Percentiles rank a stretch among this genome's conserved stretches.
These are phyloP conservation scores for Epinephelus malabaricus DNA, from an alignment of 2,797 vertebrate species.

Conservation along the genomic window DNA sequence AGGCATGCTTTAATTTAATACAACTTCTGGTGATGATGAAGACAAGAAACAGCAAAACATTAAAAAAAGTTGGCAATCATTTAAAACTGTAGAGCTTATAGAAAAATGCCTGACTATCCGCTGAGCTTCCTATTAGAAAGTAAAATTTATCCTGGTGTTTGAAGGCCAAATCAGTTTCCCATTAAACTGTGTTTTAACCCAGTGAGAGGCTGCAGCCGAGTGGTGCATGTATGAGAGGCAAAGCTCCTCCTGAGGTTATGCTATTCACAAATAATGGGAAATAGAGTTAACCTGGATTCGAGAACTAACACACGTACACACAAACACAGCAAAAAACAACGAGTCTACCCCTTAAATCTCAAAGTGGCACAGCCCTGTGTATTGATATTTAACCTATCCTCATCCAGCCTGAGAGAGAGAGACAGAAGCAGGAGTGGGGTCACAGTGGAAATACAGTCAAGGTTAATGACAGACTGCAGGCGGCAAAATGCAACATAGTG, in stretches of 20 bases:
- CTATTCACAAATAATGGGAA: constrained; percentile 6
- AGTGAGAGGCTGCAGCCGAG: neutral
- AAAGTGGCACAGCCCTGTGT: constrained; percentile 20
- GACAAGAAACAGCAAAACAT: constrained; percentile 1
- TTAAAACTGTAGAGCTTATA: neutral
- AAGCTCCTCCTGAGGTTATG: neutral
- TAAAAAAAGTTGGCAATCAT: neutral
- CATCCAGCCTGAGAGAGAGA: constrained; percentile 41
- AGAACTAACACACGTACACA: neutral
- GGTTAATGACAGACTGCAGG: constrained; percentile 84
- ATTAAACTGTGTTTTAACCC: neutral
- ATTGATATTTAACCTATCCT: constrained; percentile 56
- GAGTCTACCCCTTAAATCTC: neutral
- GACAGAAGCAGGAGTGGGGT: constrained; percentile 38
- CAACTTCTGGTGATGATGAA: neutral
- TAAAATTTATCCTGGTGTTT: constrained; percentile 17
- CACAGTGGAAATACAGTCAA: constrained; percentile 83
- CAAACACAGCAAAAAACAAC: neutral
- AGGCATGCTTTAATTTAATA: neutral
- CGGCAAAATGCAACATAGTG: constrained; percentile 62
- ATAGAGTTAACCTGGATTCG: constrained; percentile 8
- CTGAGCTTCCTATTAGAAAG: constrained; percentile 3
- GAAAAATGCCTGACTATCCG: neutral
- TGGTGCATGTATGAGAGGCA: neutral
- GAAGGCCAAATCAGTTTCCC: neutral